Base-by-base conservation (phyloP, 2,113 vertebrate species). In the Monopterus albus region DNA sequence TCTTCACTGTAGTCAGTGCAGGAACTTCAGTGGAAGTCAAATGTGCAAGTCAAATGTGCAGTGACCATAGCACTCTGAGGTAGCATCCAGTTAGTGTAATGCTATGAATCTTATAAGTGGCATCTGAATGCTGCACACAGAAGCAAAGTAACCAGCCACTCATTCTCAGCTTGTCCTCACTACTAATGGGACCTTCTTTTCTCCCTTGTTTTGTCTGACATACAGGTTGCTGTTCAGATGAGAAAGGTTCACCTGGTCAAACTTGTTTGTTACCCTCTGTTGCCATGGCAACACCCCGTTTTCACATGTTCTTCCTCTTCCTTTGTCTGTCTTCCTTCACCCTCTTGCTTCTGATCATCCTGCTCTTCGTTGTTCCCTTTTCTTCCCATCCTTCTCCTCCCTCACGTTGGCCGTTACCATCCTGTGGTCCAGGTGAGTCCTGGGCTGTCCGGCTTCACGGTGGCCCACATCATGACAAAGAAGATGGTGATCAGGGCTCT, bases 381-480 rank as follows among this genome's bases (percentile, higher is more conserved):
- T n/a, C 25, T 0, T n/a, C 74, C 29, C n/a, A n/a, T n/a, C 38
- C 55, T 12, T 70, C 78, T 40, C 29, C 47, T 29, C 14, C 61
- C 15, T 51, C 29, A 20, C 20, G 63, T 17, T 68, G 62, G 78
- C 12, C n/a, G 1, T 71, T 69, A 0, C 61, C 36, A 1, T 75
- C 91, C 55, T 94, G 93, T 4, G 66, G 82, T 17, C 86, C 81
- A 0, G 73, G 77, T 49, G 91, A 94, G 55, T 95, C 91, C 1
- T 99, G 97, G 97, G 96, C 96, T 0, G 95, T 98, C 61, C 94
- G 87, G 50, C 39, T 99, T 66, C 80, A 93, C 1, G 31, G 33
- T 0, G 62, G 26, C 12, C n/a, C 62, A 2, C 76, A 85, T 13
- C 38, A 85, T 12, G 75, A 82, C 8, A 78, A 86, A 25, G 65